Base-by-base conservation (phyloP, 2,797 vertebrate species). In the Cynodonichthys magdalenae region DNA sequence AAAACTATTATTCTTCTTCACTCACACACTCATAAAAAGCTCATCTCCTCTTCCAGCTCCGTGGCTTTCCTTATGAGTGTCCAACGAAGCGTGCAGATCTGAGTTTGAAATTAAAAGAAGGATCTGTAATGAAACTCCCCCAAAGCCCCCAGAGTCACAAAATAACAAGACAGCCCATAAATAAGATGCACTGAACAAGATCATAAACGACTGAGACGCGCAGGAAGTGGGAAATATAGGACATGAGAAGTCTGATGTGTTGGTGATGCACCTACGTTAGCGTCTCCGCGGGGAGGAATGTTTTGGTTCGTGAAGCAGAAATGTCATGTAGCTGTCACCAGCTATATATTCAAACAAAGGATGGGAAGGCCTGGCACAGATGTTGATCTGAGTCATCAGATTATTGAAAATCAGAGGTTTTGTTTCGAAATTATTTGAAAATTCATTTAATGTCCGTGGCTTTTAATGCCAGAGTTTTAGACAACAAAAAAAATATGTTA, bases 71-170 rank as follows among this genome's bases (percentile, higher is more conserved):
- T 87, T 83, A 77, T 61, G 78, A 74, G 81, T 20, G 65, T 74
- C 84, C 77, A 77, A 79, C 76, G 82, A 83, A 82, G 86, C 86
- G 31, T 80, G 80, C 66, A 66, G 78, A 89, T 85, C 81, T 50
- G 66, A 46, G 19, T 47, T 24, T 1, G 63, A 71, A 87, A 89
- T 90, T 85, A 88, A 87, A n/a, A 87, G 77, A 76, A 75, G 63
- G 68, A 77, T 86, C 79, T 74, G 81, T 82, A 83, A 87, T 85
- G 78, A 82, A 87, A 79, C 62, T 81, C 80, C 72, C 73, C 55
- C 42, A 6, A 58, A 53, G 62, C 79, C 66, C 71, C 73, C 51
- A 44, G 82, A 71, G 76, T 67, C 71, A 58, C 64, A 54, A 68
- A 75, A 67, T 63, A 83, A 81, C 78, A 65, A 85, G 82, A 74